Base-by-base conservation (phyloP, 2,113 vertebrate genomes). In the Triplophysa tibetana region DNA sequence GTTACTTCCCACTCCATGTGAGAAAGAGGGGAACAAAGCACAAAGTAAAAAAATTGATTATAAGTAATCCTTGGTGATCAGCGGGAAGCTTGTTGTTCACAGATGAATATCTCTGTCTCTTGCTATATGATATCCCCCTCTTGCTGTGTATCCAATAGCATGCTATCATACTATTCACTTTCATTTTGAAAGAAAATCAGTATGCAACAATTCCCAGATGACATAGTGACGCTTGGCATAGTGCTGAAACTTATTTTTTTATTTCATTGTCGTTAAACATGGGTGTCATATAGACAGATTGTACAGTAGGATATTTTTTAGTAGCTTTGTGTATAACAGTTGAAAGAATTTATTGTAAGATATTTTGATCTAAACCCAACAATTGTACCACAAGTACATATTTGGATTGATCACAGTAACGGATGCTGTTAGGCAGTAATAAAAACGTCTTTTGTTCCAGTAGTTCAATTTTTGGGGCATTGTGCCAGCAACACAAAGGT, bases 61-160 rank as follows among this genome's bases (percentile, higher is more conserved):
- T 50, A 68, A 69, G 69, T 64, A 26, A 81, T 52, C 19, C 68
- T 75, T 43, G 26, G 58, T 81, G 81, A 84, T 79, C 78, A 84
- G 58, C n/a, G 26, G 68, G 50, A 61, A 65, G 48, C 48, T 56
- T 73, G 56, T 43, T 33, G 26, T 10, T 63, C 21, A 70, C 38
- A 61, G 66, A 78, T 26, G 45, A 26, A 64, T 66, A 60, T 66
- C 23, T 45, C 48, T 50, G 11, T 58, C n/a, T 52, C 17, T 6
- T 50, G 3, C 45, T 54, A 5, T 43, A 75, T 75, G 16, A 48
- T 63, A 63, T 16, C 50, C 54, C 54, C n/a, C 29, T 66, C 52
- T 65, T 41, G 52, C 65, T 76, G 26, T n/a, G 14, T 50, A 65
- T 70, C 62, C 70, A 78, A 69, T 78, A 68, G 77, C 26, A 68